phyloP scores from a whole-genome alignment of 1,140 invertebrate species.

The Drosophila setifemur region DNA sequence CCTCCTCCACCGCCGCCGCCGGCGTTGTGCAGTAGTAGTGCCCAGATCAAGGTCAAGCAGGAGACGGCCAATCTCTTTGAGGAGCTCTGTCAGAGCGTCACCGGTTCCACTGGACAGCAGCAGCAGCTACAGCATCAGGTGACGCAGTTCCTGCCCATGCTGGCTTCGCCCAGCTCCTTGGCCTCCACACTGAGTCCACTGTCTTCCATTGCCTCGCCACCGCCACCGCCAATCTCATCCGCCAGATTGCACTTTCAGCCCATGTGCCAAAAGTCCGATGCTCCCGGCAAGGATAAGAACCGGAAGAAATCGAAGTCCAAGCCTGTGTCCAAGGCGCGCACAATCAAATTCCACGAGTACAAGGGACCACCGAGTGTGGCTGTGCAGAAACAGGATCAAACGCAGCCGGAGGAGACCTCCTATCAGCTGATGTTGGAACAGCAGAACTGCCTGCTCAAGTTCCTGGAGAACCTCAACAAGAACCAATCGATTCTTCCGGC shows the following conservation, averaged over 20 bases:
- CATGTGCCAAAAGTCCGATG: slow-evolving; percentile 85
- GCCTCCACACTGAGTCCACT: slow-evolving; percentile 88
- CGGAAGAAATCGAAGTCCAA: slow-evolving; percentile 95
- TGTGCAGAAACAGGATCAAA: slow-evolving; percentile 85
- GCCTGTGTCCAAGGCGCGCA: slow-evolving; percentile 91
- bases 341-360: slow-evolving; percentile 99
- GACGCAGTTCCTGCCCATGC: slow-evolving; percentile 83
- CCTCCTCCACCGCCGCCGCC: slow-evolving; percentile 83
- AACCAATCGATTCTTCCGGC: slow-evolving; percentile 76
- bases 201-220: slow-evolving; percentile 85
- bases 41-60: slow-evolving; percentile 64
- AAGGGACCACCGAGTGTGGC: slow-evolving; percentile 97
- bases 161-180: slow-evolving; percentile 86
- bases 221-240: slow-evolving; percentile 83
- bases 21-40: slow-evolving; percentile 48
- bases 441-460: slow-evolving; percentile 88
- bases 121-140: neutral
- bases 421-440: slow-evolving; percentile 96
- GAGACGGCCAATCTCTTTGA: slow-evolving; percentile 84
- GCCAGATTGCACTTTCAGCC: slow-evolving; percentile 64
- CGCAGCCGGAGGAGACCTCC: slow-evolving; percentile 86
- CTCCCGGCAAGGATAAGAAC: slow-evolving; percentile 91
- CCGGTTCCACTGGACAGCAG: slow-evolving; percentile 81
- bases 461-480: slow-evolving; percentile 79
- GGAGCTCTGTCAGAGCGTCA: slow-evolving; percentile 86